phyloP scores from a whole-genome alignment of 2,113 vertebrate species.

The Herpailurus yagouaroundi region DNA sequence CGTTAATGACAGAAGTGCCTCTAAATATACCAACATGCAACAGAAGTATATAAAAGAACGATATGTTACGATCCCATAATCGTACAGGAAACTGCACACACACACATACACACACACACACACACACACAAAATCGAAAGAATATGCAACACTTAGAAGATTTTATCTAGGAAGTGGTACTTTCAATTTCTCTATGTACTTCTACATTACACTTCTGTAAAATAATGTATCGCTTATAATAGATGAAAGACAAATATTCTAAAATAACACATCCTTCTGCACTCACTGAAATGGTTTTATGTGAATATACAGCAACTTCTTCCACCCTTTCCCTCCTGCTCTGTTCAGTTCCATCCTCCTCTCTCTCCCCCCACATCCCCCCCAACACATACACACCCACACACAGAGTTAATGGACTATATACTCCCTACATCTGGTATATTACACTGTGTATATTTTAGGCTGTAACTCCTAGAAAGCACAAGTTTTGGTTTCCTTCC shows the following conservation, averaged over 20 bases:
- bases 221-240: not conserved
- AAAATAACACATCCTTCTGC: not conserved
- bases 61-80: not conserved
- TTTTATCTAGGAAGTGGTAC: not conserved
- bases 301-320: not conserved
- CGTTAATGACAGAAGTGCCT: not conserved
- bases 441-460: slow-evolving; percentile 37
- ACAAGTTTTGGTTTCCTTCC: slow-evolving; percentile 51
- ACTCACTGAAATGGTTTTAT: slow-evolving; percentile 21
- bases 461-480: slow-evolving; percentile 31
- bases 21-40: not conserved
- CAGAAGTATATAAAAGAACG: not conserved
- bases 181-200: slow-evolving; percentile 26
- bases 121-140: not conserved
- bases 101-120: not conserved
- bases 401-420: not conserved
- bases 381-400: not conserved
- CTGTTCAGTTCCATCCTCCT: not conserved
- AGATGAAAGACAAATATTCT: slow-evolving; percentile 20
- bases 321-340: too few species aligned
- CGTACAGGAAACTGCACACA: not conserved
- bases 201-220: not conserved
- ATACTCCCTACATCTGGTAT: not conserved
- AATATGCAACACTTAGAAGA: not conserved
- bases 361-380: not conserved